A percentile compares a stretch with the other conserved stretches of the same genome.
phyloP scores from a whole-genome alignment of 64 coral and sea anemone species.

The Catalaphyllia jardinei region DNA sequence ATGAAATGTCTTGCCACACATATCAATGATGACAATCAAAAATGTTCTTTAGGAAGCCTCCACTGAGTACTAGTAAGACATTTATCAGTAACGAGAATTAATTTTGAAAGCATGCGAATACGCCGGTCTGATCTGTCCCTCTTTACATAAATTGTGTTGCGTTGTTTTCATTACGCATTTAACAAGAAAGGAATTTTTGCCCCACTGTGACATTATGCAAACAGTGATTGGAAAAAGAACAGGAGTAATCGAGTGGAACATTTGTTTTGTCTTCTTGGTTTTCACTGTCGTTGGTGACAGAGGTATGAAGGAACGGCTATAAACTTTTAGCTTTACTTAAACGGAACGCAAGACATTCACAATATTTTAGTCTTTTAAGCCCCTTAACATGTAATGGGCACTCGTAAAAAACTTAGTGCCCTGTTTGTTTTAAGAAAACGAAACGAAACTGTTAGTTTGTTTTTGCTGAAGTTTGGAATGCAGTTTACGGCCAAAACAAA shows the following conservation, averaged over 20 bases:
- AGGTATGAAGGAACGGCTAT: constrained; percentile 1
- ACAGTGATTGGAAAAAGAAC: not conserved
- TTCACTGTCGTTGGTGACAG: not conserved
- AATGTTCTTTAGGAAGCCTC: too few species aligned
- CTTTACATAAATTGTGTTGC: not conserved
- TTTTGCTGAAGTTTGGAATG: constrained; percentile 36
- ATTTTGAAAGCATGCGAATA: too few species aligned
- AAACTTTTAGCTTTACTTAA: not conserved
- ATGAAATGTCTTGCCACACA: too few species aligned
- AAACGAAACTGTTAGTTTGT: constrained; percentile 3
- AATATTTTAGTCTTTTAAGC: not conserved
- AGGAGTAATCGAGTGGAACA: constrained; percentile 16
- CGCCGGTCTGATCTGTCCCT: not conserved
- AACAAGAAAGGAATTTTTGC: constrained; percentile 10
- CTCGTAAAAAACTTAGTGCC: not conserved
- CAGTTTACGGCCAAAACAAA: constrained; percentile 32
- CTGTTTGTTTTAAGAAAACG: constrained; percentile 29
- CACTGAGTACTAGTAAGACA: too few species aligned
- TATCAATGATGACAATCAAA: too few species aligned
- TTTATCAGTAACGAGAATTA: too few species aligned
- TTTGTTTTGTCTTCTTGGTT: constrained; percentile 2
- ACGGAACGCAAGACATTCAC: not conserved
- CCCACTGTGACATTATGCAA: constrained; percentile 5
- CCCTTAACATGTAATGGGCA: not conserved
- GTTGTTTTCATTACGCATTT: not conserved